These are phyloP conservation scores for Orthonevra nobilis DNA, from an alignment of 2,888 invertebrate genomes.

Conservation along the genomic window DNA sequence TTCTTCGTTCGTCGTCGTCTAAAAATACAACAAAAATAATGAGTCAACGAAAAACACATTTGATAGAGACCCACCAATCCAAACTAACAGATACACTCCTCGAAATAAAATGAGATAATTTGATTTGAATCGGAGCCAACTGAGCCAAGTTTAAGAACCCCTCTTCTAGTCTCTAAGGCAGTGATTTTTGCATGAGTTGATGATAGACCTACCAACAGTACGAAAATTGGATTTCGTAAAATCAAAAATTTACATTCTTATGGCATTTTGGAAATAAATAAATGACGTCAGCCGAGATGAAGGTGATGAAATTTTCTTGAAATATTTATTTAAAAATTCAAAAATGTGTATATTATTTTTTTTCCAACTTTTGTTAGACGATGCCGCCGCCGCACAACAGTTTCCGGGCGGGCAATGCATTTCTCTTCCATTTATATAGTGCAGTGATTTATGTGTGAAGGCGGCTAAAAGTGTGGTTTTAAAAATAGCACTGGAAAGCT, in stretches of 20 bases:
- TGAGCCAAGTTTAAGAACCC: conserved; percentile 54
- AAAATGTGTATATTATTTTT: background rate
- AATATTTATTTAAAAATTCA: background rate
- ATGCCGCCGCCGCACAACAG: background rate
- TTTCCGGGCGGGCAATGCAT: conserved; percentile 26
- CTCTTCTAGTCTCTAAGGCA: no score
- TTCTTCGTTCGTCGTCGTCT: conserved; percentile 25
- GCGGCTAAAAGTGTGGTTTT: background rate
- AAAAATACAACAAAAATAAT: conserved; percentile 46
- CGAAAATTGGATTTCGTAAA: no score
- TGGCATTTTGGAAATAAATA: background rate
- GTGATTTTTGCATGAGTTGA: no score
- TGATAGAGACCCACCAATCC: conserved; percentile 3
- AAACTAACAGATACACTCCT: background rate
- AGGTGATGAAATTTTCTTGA: background rate
- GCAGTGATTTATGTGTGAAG: conserved; percentile 6
- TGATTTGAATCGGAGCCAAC: conserved; percentile 38
- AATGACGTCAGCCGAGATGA: conserved; percentile 6
- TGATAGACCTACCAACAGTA: no score
- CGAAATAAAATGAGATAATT: conserved; percentile 27
- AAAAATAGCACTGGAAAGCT: background rate
- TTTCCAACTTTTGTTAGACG: background rate
- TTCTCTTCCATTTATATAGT: background rate
- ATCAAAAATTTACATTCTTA: background rate
- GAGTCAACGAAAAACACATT: conserved; percentile 32